Conservation (phyloP, 2,797 vertebrate species). For the Hafferia zeledoni region DNA sequence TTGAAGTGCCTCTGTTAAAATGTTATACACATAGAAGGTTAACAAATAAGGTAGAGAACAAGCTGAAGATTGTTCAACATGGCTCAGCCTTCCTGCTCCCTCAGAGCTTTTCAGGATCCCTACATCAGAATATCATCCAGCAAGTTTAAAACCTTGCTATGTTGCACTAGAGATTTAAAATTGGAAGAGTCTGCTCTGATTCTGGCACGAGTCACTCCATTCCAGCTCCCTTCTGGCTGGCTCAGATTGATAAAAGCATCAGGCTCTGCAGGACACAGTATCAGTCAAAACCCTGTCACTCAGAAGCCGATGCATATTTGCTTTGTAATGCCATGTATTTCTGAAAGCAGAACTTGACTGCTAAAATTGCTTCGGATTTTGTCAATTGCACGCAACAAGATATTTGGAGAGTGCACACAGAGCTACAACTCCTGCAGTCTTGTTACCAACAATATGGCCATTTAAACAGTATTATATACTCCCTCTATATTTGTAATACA, state of each 20-base stretch:
- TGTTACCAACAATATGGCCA: neutral
- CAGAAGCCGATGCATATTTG: neutral
- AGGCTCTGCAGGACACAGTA: neutral
- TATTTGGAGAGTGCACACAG: neutral
- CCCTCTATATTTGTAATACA: no score
- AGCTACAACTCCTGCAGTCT: neutral
- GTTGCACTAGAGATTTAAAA: neutral
- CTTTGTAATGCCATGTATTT: neutral
- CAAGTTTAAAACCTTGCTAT: neutral
- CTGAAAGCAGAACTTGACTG: neutral
- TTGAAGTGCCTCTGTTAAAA: neutral
- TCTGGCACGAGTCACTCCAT: neutral
- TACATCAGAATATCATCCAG: neutral
- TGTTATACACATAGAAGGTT: neutral
- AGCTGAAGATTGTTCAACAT: neutral
- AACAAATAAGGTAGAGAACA: neutral
- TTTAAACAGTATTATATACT: neutral
- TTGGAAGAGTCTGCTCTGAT: neutral
- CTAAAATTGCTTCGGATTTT: neutral
- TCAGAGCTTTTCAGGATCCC: neutral
- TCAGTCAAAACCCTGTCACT: neutral
- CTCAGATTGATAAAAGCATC: neutral
- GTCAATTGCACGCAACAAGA: rapidly evolving
- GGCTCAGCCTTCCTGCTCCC: neutral
- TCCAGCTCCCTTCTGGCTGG: slow-evolving; percentile 15